Evolutionary conservation across 2,113 vertebrate genomes (phyloP).

Genomic region (Notothenia rossii): DNA sequence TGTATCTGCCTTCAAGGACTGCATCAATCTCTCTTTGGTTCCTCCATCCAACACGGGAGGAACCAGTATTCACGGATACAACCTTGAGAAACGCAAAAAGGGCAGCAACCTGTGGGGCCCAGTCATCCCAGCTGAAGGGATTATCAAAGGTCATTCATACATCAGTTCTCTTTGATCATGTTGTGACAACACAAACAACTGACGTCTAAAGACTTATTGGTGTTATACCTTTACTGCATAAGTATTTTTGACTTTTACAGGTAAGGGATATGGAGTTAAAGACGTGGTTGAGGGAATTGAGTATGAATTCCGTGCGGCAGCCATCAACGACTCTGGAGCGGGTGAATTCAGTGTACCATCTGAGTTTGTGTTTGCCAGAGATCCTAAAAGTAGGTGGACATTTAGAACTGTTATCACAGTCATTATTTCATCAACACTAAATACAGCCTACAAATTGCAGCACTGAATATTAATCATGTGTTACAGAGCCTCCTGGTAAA

Average conservation of each 20-base stretch:
- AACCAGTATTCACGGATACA: constrained; percentile 87
- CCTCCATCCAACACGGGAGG: constrained; percentile 84
- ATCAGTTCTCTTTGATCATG: background rate
- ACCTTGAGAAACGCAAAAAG: constrained; percentile 91
- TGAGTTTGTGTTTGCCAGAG: constrained; percentile 85
- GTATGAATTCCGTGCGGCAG: constrained; percentile 92
- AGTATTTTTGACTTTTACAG: constrained; percentile 69
- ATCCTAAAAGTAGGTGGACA: constrained; percentile 87
- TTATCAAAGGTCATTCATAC: constrained; percentile 78
- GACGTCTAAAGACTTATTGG: background rate
- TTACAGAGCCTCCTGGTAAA: constrained; percentile 87
- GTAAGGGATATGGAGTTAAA: constrained; percentile 80
- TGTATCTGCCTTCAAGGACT: constrained; percentile 82
- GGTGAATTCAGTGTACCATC: constrained; percentile 89
- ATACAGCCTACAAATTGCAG: background rate
- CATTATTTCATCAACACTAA: constrained; percentile 6
- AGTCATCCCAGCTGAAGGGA: constrained; percentile 79
- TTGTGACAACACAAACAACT: background rate
- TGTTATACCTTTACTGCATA: background rate
- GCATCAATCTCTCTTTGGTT: constrained; percentile 87
- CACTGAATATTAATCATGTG: constrained; percentile 35
- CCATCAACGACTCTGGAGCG: constrained; percentile 87
- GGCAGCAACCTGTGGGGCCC: constrained; percentile 88
- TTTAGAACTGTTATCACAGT: constrained; percentile 3
- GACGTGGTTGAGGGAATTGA: constrained; percentile 87